Percentiles rank a stretch among this genome's conserved stretches.
Evolutionary conservation across 2,797 vertebrate genomes (phyloP).

Genomic region (Microcaecilia unicolor): DNA sequence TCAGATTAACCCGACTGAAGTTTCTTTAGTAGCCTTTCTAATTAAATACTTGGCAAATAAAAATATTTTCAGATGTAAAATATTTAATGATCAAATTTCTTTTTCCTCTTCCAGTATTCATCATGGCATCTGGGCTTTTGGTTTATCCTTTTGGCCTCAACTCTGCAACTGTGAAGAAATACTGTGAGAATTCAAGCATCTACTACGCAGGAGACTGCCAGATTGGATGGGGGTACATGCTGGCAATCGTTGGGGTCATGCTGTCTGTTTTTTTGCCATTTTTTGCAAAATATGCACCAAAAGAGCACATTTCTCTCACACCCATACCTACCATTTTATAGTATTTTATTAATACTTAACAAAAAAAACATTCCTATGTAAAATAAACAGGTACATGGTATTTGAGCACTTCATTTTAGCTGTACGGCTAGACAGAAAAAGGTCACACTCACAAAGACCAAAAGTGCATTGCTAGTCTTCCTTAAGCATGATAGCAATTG

Average conservation of each 20-base stretch:
- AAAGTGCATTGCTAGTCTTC: slow-evolving; percentile 48
- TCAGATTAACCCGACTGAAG: too few relatives aligned
- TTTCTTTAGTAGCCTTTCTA: too few relatives aligned
- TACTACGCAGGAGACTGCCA: slow-evolving; percentile 86
- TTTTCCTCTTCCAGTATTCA: slow-evolving; percentile 67
- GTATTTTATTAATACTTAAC: slow-evolving; percentile 41
- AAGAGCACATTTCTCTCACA: slow-evolving; percentile 85
- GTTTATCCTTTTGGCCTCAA: slow-evolving; percentile 87
- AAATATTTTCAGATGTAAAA: too few relatives aligned
- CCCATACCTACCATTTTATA: slow-evolving; percentile 89
- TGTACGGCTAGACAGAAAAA: slow-evolving; percentile 18
- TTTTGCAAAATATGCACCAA: slow-evolving; percentile 91
- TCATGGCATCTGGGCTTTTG: slow-evolving; percentile 86
- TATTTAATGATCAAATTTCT: slow-evolving; percentile 9
- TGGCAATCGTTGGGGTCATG: slow-evolving; percentile 89
- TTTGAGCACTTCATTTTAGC: slow-evolving; percentile 38
- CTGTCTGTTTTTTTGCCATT: slow-evolving; percentile 90
- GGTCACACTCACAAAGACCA: slow-evolving; percentile 24
- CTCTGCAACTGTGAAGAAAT: slow-evolving; percentile 78
- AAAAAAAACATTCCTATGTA: slow-evolving; percentile 31
- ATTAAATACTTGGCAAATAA: too few relatives aligned
- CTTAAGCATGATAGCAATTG: slow-evolving; percentile 24
- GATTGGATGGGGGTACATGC: slow-evolving; percentile 91
- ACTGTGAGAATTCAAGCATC: slow-evolving; percentile 79
- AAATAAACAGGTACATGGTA: slow-evolving; percentile 25